phyloP scores from a whole-genome alignment of 2,797 vertebrate genomes.

The Pipistrellus kuhlii region DNA sequence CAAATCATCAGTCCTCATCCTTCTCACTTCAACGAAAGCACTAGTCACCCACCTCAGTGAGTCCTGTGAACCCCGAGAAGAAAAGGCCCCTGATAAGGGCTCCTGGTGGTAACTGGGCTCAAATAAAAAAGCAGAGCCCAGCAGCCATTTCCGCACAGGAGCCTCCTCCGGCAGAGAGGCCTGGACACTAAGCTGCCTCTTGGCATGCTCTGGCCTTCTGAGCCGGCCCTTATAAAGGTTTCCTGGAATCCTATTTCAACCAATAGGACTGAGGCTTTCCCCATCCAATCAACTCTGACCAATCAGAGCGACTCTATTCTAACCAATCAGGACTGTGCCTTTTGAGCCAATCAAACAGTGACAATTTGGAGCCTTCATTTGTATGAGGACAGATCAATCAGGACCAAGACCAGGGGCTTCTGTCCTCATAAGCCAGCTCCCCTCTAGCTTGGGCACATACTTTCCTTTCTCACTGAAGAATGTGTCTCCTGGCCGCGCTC shows the following conservation, averaged over 20 bases:
- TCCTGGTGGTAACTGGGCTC: neutral
- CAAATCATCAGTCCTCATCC: neutral
- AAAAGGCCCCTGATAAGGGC: neutral
- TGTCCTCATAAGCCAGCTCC: neutral
- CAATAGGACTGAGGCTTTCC: neutral
- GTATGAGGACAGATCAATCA: neutral
- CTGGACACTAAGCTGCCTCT: neutral
- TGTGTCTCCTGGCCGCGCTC: too few species aligned
- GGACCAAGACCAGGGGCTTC: neutral
- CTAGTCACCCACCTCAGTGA: neutral
- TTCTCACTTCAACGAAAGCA: neutral
- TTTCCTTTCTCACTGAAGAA: neutral
- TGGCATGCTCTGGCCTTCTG: neutral
- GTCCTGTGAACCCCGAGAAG: neutral
- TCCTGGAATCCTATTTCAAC: neutral
- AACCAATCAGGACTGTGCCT: neutral
- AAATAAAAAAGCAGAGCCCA: neutral
- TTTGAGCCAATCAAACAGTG: neutral
- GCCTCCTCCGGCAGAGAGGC: neutral
- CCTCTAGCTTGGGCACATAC: neutral
- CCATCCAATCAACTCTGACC: neutral
- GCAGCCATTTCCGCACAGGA: neutral
- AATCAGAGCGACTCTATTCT: neutral
- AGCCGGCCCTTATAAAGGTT: neutral
- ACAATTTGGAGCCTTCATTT: neutral